Evolutionary conservation across 2,888 invertebrate species (phyloP), one percentile per base, ranked within the genome.

Genomic region (Aporophyla nigra): DNA sequence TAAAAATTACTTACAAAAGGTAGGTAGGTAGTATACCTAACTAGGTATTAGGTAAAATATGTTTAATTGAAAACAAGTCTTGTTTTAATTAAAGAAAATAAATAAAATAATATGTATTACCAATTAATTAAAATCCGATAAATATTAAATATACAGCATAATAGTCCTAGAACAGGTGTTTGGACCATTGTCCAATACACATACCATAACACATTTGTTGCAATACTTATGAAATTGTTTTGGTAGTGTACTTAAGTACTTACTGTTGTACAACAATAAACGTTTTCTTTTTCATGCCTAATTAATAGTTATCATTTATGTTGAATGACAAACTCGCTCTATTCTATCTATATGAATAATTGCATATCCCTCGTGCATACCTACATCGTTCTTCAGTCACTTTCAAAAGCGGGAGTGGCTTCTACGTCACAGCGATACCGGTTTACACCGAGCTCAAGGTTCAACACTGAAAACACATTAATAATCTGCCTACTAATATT

Each of bases 331-430:
- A 74, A n/a, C n/a, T 46, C 62, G n/a, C 5, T 14, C 16, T 33
- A 6, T 40, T 1, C 9, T 43, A 43, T 2, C 9, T 27, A 10
- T 5, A 33, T 46, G 24, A 54, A 46, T 33, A 56, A 56, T 51
- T 19, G 40, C 19, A 54, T 61, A 33, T 63, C 33, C 14, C 19
- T 63, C 19, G 16, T 53, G 24, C n/a, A n/a, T 61, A 51, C 27
- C 27, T 54, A 40, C 53, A 54, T 19, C 53, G 40, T 77, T 79
- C 62, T 54, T 76, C 53, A 54, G 67, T 53, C 65, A 86, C 83
- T 86, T 86, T 83, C 80, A 85, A 80, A 82, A 79, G 82, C 75
- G 83, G 90, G 88, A 86, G 88, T 88, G 88, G 83, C 85, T 75
- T 24, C 78, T 75, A 76, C 89, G 88, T 90, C 91, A 91, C 79